Conservation (phyloP, 2,888 invertebrate genomes). For the Mactromeris polynyma region DNA sequence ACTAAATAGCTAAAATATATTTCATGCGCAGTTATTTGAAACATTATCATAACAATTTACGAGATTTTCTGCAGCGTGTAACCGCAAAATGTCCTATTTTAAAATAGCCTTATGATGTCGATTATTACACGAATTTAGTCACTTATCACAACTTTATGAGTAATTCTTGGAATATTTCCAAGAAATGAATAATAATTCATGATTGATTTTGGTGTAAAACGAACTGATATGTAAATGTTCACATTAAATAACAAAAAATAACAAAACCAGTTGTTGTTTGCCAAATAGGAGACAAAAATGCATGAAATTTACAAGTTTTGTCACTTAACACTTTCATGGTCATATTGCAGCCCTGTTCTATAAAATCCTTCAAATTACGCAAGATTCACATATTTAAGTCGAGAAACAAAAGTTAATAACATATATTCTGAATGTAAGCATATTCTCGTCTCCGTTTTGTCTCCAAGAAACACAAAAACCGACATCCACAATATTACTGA, state of each 20-base stretch:
- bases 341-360: not conserved
- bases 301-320: not conserved
- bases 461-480: not conserved
- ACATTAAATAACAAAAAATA: not conserved
- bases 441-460: not conserved
- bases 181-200: not conserved
- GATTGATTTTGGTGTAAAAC: not conserved
- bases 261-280: not conserved
- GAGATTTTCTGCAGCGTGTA: too few species aligned
- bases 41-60: not conserved
- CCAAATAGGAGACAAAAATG: not conserved
- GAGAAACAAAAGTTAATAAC: not conserved
- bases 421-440: not conserved
- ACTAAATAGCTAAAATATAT: too few species aligned
- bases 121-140: not conserved
- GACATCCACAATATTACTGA: not conserved
- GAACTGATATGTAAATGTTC: not conserved
- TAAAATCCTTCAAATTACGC: not conserved
- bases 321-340: not conserved
- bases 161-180: not conserved
- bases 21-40: too few species aligned
- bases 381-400: not conserved
- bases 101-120: not conserved
- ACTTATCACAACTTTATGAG: not conserved
- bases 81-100: not conserved